Conservation (phyloP, 2,888 invertebrate genomes). For the Creontiades dilutus region DNA sequence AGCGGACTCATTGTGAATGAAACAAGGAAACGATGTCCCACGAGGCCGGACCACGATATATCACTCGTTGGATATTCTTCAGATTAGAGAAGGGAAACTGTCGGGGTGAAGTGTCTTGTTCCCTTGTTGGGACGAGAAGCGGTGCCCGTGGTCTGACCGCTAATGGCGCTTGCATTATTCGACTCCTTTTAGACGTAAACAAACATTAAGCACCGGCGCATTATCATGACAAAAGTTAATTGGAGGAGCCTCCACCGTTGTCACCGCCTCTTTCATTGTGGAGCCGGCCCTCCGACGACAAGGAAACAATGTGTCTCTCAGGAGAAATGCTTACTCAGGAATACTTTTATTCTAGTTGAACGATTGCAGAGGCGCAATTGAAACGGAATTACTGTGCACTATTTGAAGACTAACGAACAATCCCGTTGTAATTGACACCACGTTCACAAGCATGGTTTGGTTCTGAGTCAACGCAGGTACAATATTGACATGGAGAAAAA, state of each 20-base stretch:
- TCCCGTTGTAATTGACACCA: no score
- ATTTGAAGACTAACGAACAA: background rate
- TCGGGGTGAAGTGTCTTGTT: constrained; percentile 36
- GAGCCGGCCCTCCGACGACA: constrained; percentile 16
- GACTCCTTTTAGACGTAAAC: constrained; percentile 53
- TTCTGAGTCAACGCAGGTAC: no score
- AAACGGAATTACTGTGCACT: background rate
- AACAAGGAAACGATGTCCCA: background rate
- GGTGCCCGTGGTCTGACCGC: constrained; percentile 15
- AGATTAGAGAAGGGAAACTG: constrained; percentile 33
- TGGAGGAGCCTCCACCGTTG: constrained; percentile 38
- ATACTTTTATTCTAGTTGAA: background rate
- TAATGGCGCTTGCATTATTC: constrained; percentile 43
- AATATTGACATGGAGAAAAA: no score
- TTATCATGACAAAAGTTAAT: constrained; percentile 71
- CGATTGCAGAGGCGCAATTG: background rate
- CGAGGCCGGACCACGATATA: background rate
- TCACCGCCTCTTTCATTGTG: constrained; percentile 40
- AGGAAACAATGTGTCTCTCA: constrained; percentile 35
- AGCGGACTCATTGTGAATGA: constrained; percentile 17
- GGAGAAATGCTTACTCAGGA: constrained; percentile 13
- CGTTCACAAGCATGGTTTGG: no score
- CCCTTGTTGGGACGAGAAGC: constrained; percentile 47
- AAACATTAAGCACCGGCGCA: constrained; percentile 57
- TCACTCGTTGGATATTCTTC: constrained; percentile 14